Conservation (phyloP, 2,888 invertebrate genomes). For the Patella depressa region DNA sequence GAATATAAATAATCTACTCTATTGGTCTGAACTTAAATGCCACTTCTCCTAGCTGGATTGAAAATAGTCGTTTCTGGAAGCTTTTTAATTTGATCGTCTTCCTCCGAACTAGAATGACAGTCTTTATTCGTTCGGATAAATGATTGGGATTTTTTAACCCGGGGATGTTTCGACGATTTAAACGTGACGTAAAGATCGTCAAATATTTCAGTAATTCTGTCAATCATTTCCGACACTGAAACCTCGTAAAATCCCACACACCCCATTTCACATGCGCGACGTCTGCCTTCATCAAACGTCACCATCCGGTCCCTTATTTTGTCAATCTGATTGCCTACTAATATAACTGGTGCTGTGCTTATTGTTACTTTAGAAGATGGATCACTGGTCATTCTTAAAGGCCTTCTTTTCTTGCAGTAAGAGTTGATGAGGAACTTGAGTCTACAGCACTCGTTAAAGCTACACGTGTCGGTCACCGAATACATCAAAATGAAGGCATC, state of each 20-base stretch:
- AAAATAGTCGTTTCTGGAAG: too few relatives aligned
- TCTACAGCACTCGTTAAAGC: slow-evolving; percentile 75
- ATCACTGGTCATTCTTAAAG: slow-evolving; percentile 28
- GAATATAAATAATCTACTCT: too few relatives aligned
- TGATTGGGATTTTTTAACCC: not conserved
- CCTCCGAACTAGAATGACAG: not conserved
- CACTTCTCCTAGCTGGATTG: too few relatives aligned
- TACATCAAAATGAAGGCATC: slow-evolving; percentile 90
- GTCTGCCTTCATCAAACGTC: slow-evolving; percentile 47
- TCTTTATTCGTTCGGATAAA: not conserved
- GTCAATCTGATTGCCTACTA: slow-evolving; percentile 88
- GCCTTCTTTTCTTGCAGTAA: slow-evolving; percentile 54
- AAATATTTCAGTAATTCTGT: slow-evolving; percentile 82
- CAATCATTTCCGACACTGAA: slow-evolving; percentile 86
- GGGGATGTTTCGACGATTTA: slow-evolving; percentile 26
- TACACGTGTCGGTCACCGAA: slow-evolving; percentile 90
- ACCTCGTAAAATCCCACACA: slow-evolving; percentile 83
- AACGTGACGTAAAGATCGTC: slow-evolving; percentile 47
- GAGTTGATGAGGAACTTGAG: slow-evolving; percentile 64
- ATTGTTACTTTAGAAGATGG: slow-evolving; percentile 30
- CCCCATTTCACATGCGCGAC: slow-evolving; percentile 47
- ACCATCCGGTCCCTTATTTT: slow-evolving; percentile 84
- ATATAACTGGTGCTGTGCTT: slow-evolving; percentile 77
- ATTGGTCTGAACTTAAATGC: too few relatives aligned
- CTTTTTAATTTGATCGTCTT: not conserved